phyloP scores from a whole-genome alignment of 1,140 invertebrate genomes.

The Rhyzopertha dominica region DNA sequence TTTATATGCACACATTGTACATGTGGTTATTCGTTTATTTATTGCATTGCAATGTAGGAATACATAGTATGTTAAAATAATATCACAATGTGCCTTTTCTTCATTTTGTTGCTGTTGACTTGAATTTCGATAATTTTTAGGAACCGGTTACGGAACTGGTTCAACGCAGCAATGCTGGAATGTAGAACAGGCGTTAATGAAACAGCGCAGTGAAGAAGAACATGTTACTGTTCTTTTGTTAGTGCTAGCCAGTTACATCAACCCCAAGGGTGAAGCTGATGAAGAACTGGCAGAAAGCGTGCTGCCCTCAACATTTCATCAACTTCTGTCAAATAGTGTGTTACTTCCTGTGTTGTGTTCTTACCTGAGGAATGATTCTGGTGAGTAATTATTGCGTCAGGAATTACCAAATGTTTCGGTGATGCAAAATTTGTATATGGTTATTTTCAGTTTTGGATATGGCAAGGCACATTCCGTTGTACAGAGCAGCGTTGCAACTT shows the following conservation, averaged over 20 bases:
- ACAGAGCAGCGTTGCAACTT: conserved; percentile 75
- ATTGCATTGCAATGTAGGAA: too few relatives aligned
- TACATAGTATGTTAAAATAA: not conserved
- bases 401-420: conserved; percentile 13
- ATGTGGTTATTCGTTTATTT: not conserved
- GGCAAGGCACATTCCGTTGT: conserved; percentile 88
- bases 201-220: conserved; percentile 87
- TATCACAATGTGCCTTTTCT: not conserved
- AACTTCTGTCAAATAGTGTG: conserved; percentile 75
- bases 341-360: conserved; percentile 83
- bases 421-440: conserved; percentile 12
- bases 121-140: conserved; percentile 21
- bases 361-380: conserved; percentile 89
- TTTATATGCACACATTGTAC: too few relatives aligned
- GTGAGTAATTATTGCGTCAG: conserved; percentile 43
- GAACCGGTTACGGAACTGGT: conserved; percentile 91
- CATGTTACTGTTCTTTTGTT: conserved; percentile 78
- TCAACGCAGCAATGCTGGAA: conserved; percentile 95
- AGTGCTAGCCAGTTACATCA: conserved; percentile 82
- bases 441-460: conserved; percentile 74
- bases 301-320: conserved; percentile 65
- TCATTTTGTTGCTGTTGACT: too few relatives aligned
- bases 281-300: conserved; percentile 47
- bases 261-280: conserved; percentile 53
- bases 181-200: conserved; percentile 84